Conservation (phyloP, 2,888 invertebrate genomes). For the Flexamia atlantica region DNA sequence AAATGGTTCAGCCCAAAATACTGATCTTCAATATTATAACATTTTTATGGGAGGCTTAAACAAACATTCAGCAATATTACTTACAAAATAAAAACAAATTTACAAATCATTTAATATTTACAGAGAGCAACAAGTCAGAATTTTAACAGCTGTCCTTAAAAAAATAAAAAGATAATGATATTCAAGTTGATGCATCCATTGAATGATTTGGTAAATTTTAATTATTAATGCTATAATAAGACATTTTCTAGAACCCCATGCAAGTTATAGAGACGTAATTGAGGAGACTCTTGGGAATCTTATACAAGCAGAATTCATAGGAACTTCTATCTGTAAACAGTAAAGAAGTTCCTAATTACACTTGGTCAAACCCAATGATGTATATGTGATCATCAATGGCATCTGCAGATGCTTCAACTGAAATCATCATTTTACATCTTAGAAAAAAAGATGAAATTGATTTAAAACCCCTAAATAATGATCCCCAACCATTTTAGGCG, state of each 20-base stretch:
- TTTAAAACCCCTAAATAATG: constrained; percentile 4
- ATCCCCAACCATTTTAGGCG: constrained; percentile 29
- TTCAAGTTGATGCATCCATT: background rate
- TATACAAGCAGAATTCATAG: too few species aligned
- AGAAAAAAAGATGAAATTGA: background rate
- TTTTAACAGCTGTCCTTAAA: background rate
- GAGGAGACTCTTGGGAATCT: too few species aligned
- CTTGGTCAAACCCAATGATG: too few species aligned
- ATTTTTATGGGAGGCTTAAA: constrained; percentile 25
- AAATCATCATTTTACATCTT: constrained; percentile 4
- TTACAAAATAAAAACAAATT: constrained; percentile 55
- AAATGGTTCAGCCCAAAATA: constrained; percentile 57
- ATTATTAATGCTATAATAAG: too few species aligned
- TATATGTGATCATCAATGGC: background rate
- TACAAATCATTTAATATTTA: constrained; percentile 44
- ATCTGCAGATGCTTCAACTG: background rate
- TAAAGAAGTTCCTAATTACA: too few species aligned
- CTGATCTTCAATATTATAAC: constrained; percentile 49
- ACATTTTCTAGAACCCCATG: too few species aligned
- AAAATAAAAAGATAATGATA: constrained; percentile 3
- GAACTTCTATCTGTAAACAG: too few species aligned
- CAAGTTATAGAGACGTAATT: too few species aligned
- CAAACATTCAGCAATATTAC: constrained; percentile 7
- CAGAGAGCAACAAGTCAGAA: constrained; percentile 49
- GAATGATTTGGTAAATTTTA: too few species aligned